phyloP scores from a whole-genome alignment of 2,888 invertebrate species.

The Vannuccia rotundouncinata region DNA sequence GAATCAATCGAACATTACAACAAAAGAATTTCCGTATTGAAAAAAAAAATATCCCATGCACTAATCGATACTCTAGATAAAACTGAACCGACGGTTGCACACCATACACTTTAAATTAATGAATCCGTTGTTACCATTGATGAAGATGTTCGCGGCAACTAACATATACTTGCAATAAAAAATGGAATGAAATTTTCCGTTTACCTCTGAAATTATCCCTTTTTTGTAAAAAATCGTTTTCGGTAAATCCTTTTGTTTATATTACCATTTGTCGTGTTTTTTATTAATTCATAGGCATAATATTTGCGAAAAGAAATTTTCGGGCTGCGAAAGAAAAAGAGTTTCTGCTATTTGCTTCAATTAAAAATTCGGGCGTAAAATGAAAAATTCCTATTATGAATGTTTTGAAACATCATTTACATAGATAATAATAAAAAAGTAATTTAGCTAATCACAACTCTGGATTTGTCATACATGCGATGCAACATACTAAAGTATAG shows the following conservation, averaged over 20 bases:
- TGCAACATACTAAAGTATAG: no score
- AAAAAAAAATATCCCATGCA: constrained; percentile 10
- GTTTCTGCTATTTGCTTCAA: constrained; percentile 4
- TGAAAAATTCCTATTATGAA: constrained; percentile 19
- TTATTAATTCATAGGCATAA: neutral
- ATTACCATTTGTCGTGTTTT: constrained; percentile 15
- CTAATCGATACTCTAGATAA: neutral
- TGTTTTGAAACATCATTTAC: no score
- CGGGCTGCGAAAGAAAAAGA: neutral
- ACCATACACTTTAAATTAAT: constrained; percentile 7
- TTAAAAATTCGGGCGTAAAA: neutral
- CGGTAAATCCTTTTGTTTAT: neutral
- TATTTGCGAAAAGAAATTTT: neutral
- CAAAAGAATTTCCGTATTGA: constrained; percentile 26
- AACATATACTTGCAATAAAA: neutral
- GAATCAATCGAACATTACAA: constrained; percentile 24
- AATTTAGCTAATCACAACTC: no score
- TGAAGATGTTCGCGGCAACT: constrained; percentile 1
- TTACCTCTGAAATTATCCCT: constrained; percentile 4
- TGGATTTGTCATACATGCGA: no score
- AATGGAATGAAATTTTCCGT: neutral
- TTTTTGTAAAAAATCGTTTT: no score
- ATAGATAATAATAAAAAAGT: no score
- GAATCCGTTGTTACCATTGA: constrained; percentile 17
- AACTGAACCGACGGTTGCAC: constrained; percentile 8